Evolutionary conservation across 2,888 invertebrate species (phyloP).

Genomic region (Dermolepida albohirtum): DNA sequence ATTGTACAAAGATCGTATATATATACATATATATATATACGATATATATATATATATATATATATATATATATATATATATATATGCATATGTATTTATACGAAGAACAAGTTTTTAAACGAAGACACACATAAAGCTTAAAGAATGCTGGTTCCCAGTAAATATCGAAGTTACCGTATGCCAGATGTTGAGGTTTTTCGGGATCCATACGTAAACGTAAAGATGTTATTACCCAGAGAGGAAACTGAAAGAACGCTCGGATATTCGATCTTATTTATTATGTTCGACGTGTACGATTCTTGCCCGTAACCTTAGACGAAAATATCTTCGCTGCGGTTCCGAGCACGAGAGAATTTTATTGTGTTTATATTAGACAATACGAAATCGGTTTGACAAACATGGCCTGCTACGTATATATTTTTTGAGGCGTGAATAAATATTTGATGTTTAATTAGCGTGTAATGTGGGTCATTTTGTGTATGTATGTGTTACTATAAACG

Average conservation of each 20-base stretch:
- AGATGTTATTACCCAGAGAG: constrained; percentile 40
- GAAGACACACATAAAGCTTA: constrained; percentile 25
- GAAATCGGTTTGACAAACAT: constrained; percentile 22
- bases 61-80: not conserved
- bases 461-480: constrained; percentile 4
- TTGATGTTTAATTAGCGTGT: constrained; percentile 28
- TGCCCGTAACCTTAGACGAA: constrained; percentile 26
- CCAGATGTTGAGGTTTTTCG: constrained; percentile 43
- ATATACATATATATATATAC: not conserved
- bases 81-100: not conserved
- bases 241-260: constrained; percentile 21
- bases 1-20: too few species aligned
- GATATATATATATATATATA: too few species aligned
- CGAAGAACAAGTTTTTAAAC: constrained; percentile 14
- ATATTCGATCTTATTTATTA: constrained; percentile 45
- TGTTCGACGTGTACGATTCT: constrained; percentile 33
- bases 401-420: not conserved
- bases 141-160: constrained; percentile 33
- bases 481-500: too few species aligned
- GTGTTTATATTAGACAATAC: constrained; percentile 17
- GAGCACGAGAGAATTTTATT: constrained; percentile 28
- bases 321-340: constrained; percentile 12
- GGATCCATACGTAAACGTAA: constrained; percentile 37
- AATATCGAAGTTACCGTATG: constrained; percentile 41
- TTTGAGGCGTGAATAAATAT: constrained; percentile 17